A percentile compares a stretch with the other conserved stretches of the same genome.
Evolutionary conservation across 2,888 invertebrate genomes (phyloP).

Genomic region (Drosophila neonasuta): DNA sequence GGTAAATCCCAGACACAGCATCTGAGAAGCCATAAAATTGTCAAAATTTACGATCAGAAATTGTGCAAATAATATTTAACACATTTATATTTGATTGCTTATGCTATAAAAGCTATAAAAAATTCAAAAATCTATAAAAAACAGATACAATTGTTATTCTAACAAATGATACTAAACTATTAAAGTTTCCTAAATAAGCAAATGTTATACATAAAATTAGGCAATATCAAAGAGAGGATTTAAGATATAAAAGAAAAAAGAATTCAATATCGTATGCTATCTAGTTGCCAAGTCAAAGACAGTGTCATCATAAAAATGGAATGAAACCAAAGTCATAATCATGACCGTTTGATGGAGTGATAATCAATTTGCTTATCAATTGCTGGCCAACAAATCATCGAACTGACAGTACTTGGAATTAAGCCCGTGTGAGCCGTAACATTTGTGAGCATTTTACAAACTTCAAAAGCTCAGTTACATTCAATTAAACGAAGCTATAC

Average conservation of each 20-base stretch:
- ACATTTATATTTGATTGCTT: background rate
- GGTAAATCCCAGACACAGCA: background rate
- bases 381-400: conserved; percentile 9
- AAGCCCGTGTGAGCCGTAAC: conserved; percentile 43
- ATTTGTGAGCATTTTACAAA: conserved; percentile 40
- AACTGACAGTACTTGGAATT: conserved; percentile 12
- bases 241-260: too few relatives aligned
- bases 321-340: conserved; percentile 16
- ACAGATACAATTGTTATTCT: too few relatives aligned
- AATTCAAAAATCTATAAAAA: too few relatives aligned
- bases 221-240: background rate
- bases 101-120: background rate
- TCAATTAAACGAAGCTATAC: conserved; percentile 14
- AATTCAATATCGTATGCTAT: background rate
- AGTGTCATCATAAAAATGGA: background rate
- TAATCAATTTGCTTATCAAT: conserved; percentile 23
- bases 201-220: too few relatives aligned
- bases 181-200: too few relatives aligned
- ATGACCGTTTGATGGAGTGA: conserved; percentile 5
- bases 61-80: conserved; percentile 6
- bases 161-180: too few relatives aligned
- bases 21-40: background rate
- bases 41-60: background rate
- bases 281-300: conserved; percentile 5
- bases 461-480: conserved; percentile 10